A percentile compares a stretch with the other conserved stretches of the same genome.
phyloP scores from a whole-genome alignment of 2,797 vertebrate species.

The Channallabes apus region DNA sequence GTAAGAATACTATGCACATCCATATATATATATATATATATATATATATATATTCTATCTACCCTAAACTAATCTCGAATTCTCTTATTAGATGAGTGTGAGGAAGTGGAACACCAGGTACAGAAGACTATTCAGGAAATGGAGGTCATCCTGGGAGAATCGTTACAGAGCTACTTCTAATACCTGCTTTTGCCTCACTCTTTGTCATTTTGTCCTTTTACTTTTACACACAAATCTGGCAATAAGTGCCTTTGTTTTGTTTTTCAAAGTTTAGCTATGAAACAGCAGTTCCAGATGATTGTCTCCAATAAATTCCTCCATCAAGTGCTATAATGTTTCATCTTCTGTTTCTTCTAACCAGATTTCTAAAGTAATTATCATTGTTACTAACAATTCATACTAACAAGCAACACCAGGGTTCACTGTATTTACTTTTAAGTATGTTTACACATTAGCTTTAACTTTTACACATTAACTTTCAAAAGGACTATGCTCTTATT shows the following conservation, averaged over 20 bases:
- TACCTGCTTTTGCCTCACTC: not conserved
- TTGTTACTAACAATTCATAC: not conserved
- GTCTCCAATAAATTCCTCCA: not conserved
- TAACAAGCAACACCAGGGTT: not conserved
- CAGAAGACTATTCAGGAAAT: conserved; percentile 90
- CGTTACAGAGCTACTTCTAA: conserved; percentile 93
- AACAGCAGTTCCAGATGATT: not conserved
- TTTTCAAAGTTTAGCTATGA: not conserved
- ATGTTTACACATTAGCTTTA: not conserved
- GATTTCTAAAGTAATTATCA: not conserved
- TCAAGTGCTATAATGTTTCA: not conserved
- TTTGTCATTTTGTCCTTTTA: not conserved
- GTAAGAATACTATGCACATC: conserved; percentile 66
- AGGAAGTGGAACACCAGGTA: conserved; percentile 93
- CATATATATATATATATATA: too few species aligned
- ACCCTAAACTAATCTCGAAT: not conserved
- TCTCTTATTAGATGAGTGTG: conserved; percentile 83
- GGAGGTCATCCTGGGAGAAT: conserved; percentile 87
- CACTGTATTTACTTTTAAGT: not conserved
- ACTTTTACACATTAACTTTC: not conserved
- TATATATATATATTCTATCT: too few species aligned
- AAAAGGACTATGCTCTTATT: not conserved
- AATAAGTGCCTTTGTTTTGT: not conserved
- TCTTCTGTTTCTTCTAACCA: not conserved
- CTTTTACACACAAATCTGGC: not conserved